phyloP scores from a whole-genome alignment of 2,797 vertebrate genomes.

The Ataeniobius toweri region DNA sequence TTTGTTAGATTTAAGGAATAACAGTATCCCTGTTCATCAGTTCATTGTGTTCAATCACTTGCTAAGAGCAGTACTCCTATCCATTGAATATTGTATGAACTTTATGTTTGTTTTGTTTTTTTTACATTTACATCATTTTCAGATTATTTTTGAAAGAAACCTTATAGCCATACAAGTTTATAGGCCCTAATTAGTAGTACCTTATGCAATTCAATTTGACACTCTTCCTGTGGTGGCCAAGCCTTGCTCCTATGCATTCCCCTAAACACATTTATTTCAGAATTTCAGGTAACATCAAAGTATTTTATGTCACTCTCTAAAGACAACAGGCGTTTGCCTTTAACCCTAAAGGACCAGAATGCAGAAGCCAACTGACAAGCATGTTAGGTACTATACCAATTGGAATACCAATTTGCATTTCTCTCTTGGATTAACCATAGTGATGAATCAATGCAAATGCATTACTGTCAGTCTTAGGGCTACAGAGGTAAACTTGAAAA shows the following conservation, averaged over 20 bases:
- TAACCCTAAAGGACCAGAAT: slow-evolving; percentile 27
- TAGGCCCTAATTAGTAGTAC: not conserved
- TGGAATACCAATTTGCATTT: slow-evolving; percentile 26
- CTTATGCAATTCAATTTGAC: not conserved
- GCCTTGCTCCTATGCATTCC: slow-evolving; percentile 62
- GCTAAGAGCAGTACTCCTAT: slow-evolving; percentile 30
- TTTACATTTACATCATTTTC: slow-evolving; percentile 7
- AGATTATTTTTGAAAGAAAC: slow-evolving; percentile 7
- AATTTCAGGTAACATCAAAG: slow-evolving; percentile 10
- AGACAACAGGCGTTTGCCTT: slow-evolving; percentile 24
- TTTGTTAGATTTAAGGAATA: slow-evolving; percentile 33
- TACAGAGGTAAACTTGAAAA: slow-evolving; percentile 8
- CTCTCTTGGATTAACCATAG: slow-evolving; percentile 38
- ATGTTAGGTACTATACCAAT: slow-evolving; percentile 17
- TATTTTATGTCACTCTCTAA: slow-evolving; percentile 17
- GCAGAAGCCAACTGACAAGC: slow-evolving; percentile 24
- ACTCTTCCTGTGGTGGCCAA: slow-evolving; percentile 27
- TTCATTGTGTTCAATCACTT: slow-evolving; percentile 17
- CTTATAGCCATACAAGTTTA: not conserved
- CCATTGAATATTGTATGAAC: slow-evolving; percentile 4
- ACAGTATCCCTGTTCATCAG: slow-evolving; percentile 42
- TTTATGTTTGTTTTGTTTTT: not conserved
- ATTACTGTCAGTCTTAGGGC: slow-evolving; percentile 12
- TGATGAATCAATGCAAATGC: slow-evolving; percentile 27
- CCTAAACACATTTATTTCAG: slow-evolving; percentile 3